Conservation (phyloP, 1,140 invertebrate genomes). For the Lepidotrigona ventralis region DNA sequence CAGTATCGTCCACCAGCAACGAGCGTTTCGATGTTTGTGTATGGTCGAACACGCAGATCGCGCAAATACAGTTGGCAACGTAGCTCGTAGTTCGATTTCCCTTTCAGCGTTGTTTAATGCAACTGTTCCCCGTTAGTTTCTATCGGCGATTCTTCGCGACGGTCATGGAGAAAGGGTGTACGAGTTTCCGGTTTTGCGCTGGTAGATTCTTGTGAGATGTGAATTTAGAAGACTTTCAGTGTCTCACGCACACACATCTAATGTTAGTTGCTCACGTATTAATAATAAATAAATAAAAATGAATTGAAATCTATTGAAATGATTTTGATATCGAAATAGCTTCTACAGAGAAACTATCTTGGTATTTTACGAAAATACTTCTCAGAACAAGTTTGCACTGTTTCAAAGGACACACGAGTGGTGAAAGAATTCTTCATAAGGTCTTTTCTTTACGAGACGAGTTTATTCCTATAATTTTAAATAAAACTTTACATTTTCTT, state of each 20-base stretch:
- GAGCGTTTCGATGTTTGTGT: not conserved
- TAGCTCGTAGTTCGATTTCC: conserved; percentile 22
- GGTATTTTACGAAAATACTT: too few species aligned
- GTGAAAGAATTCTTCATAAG: too few species aligned
- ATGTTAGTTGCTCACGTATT: not conserved
- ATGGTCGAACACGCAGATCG: not conserved
- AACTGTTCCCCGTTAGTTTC: conserved; percentile 56
- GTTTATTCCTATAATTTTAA: too few species aligned
- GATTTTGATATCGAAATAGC: too few species aligned
- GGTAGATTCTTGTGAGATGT: conserved; percentile 20
- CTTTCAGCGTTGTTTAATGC: conserved; percentile 49
- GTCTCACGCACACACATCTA: not conserved
- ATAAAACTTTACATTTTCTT: too few species aligned
- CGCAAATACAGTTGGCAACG: too few species aligned
- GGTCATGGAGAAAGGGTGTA: not conserved
- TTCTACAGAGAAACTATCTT: too few species aligned
- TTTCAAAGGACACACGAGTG: too few species aligned
- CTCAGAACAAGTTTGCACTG: too few species aligned
- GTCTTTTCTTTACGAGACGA: too few species aligned
- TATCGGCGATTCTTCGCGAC: conserved; percentile 46
- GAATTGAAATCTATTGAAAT: too few species aligned
- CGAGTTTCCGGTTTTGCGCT: conserved; percentile 13
- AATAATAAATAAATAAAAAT: too few species aligned
- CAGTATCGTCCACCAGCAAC: not conserved
- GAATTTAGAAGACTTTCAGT: conserved; percentile 43